A percentile compares a stretch with the other conserved stretches of the same genome.
These are phyloP conservation scores for Caenorhabditis remanei DNA, from an alignment of 1,140 invertebrate genomes.

Conservation along the genomic window DNA sequence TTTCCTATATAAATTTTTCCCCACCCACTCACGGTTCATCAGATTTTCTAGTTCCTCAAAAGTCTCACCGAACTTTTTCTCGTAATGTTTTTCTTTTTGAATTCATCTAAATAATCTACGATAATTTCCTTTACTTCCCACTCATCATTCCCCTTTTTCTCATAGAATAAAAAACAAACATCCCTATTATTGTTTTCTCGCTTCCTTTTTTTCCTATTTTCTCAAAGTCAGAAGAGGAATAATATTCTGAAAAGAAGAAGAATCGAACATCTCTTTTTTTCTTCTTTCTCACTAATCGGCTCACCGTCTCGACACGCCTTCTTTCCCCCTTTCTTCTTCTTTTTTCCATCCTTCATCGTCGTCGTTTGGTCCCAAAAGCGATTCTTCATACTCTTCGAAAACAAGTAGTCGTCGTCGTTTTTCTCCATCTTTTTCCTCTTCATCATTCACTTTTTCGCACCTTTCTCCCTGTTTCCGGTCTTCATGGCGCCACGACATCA, in stretches of 20 bases:
- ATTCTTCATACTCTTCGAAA: slow-evolving; percentile 26
- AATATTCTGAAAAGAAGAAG: not conserved
- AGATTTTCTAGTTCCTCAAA: no score
- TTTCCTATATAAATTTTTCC: no score
- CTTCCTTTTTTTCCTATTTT: not conserved
- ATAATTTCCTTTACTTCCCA: no score
- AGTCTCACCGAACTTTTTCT: no score
- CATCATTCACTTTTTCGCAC: slow-evolving; percentile 16
- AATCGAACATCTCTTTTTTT: slow-evolving; percentile 4
- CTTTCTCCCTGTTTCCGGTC: slow-evolving; percentile 47
- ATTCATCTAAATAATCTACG: no score
- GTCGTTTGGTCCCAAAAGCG: not conserved
- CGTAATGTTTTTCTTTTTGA: no score
- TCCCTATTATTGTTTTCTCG: slow-evolving; percentile 8
- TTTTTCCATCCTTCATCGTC: no score
- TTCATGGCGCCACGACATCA: slow-evolving; percentile 44
- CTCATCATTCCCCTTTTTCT: no score
- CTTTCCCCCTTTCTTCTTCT: not conserved
- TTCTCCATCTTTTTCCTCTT: not conserved
- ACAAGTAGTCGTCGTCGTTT: slow-evolving; percentile 20
- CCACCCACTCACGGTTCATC: no score
- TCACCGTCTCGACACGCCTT: not conserved
- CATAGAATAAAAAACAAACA: not conserved
- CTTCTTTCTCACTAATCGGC: slow-evolving; percentile 22
- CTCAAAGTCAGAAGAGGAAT: not conserved